Base-by-base conservation (phyloP, 2,113 vertebrate species). In the Esox niger region DNA sequence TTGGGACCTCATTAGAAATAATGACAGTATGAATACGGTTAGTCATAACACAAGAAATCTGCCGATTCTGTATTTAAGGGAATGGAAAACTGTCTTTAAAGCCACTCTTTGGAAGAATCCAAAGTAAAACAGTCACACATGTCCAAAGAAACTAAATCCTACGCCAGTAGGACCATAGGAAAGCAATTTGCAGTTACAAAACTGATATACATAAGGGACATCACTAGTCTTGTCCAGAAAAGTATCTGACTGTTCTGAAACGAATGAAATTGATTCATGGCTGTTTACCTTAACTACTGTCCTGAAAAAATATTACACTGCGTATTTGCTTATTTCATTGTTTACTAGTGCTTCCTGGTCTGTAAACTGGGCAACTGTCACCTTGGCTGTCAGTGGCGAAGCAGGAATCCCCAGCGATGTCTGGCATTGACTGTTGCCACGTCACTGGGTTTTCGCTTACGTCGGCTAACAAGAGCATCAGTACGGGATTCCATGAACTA, bases 401-500 rank as follows among this genome's bases (percentile, higher is more conserved):
- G 3, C 13, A 27, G 4, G 27, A 38, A 38, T 38, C 35, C 35
- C 35, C 10, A 66, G 47, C 23, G 25, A 66, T 62, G 33, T 54
- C 13, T 43, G 38, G 33, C 29, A 66, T 32, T 43, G 59, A 68
- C 54, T 68, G 65, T 59, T 74, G 56, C 64, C 60, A 69, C 61
- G 62, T 68, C 52, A 58, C 13, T 30, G 64, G 15, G 25, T 26
- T 35, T 71, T 29, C 4, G 49, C 64, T 71, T 69, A 64, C 62
- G 66, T 49, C 59, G 52, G 49, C 25, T 54, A 27, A 61, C 67
- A 76, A 71, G 71, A 68, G 68, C 67, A 70, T 55, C 70, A 76
- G 68, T 68, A 73, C 23, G 64, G 62, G 65, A 78, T 71, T 74
- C 70, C 75, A 73, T 78, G 65, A 75, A 73, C 54, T 6, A 23